A percentile compares a stretch with the other conserved stretches of the same genome.
Conservation (phyloP, 2,888 invertebrate species). For the Euzetes globulus region DNA sequence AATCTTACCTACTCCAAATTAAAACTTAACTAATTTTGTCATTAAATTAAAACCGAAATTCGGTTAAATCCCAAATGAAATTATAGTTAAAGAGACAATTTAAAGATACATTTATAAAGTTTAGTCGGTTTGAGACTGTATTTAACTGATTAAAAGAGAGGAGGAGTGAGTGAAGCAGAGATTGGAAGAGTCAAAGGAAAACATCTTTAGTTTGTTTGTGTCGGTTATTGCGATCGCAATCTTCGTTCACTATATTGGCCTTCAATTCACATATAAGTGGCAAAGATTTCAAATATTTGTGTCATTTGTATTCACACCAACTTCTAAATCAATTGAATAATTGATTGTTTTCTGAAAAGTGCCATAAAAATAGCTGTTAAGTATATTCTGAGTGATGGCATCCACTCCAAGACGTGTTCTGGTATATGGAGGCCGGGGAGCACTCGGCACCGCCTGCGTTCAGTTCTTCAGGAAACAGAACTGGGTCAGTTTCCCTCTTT, state of each 20-base stretch:
- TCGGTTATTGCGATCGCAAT: background rate
- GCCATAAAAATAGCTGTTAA: too few species aligned
- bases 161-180: too few species aligned
- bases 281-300: background rate
- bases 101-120: too few species aligned
- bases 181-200: background rate
- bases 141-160: too few species aligned
- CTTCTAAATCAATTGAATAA: too few species aligned
- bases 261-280: background rate
- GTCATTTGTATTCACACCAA: background rate
- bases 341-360: too few species aligned
- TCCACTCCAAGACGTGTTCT: conserved; percentile 53
- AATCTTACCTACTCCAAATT: too few species aligned
- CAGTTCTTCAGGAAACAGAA: conserved; percentile 79
- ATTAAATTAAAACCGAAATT: too few species aligned
- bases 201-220: background rate
- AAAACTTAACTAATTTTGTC: too few species aligned
- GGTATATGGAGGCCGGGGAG: conserved; percentile 92
- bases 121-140: too few species aligned
- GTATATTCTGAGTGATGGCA: background rate
- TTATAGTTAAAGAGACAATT: too few species aligned
- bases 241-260: background rate
- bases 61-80: too few species aligned
- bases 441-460: conserved; percentile 80
- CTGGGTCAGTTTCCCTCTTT: conserved; percentile 55